Evolutionary conservation across 2,888 invertebrate species (phyloP).

Genomic region (Acleris sparsana): DNA sequence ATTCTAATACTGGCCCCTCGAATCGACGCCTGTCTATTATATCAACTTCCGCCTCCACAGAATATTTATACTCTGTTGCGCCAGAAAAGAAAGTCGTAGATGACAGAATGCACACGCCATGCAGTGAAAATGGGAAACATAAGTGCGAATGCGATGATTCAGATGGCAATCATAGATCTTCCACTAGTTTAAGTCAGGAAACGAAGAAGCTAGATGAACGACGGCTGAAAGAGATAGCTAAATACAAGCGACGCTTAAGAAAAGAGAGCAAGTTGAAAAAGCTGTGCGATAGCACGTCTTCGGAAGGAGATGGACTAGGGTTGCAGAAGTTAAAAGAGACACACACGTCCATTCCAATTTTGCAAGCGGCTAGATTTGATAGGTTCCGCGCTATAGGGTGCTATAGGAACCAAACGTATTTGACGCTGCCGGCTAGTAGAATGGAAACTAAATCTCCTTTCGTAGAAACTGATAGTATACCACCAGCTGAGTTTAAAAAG

Average conservation of each 20-base stretch:
- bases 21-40: slow-evolving; percentile 57
- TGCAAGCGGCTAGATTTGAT: slow-evolving; percentile 78
- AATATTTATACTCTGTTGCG: slow-evolving; percentile 47
- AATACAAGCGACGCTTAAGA: slow-evolving; percentile 71
- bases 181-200: slow-evolving; percentile 52
- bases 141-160: slow-evolving; percentile 90
- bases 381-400: slow-evolving; percentile 76
- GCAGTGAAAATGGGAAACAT: slow-evolving; percentile 90
- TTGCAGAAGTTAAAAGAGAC: slow-evolving; percentile 56
- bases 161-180: slow-evolving; percentile 64
- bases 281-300: slow-evolving; percentile 73
- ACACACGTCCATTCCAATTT: slow-evolving; percentile 76
- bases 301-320: slow-evolving; percentile 62
- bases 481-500: slow-evolving; percentile 63
- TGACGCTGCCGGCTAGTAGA: slow-evolving; percentile 70
- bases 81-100: slow-evolving; percentile 77
- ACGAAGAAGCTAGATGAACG: slow-evolving; percentile 69
- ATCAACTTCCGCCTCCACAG: slow-evolving; percentile 49
- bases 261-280: slow-evolving; percentile 75
- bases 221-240: slow-evolving; percentile 75
- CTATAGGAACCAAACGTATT: slow-evolving; percentile 75
- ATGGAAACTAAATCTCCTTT: slow-evolving; percentile 72
- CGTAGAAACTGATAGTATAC: slow-evolving; percentile 55
- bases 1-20: slow-evolving; percentile 54
- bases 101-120: slow-evolving; percentile 88